Evolutionary conservation across 1,140 invertebrate species (phyloP), one percentile per base, ranked within the genome.

Genomic region (Penaeus japonicus): DNA sequence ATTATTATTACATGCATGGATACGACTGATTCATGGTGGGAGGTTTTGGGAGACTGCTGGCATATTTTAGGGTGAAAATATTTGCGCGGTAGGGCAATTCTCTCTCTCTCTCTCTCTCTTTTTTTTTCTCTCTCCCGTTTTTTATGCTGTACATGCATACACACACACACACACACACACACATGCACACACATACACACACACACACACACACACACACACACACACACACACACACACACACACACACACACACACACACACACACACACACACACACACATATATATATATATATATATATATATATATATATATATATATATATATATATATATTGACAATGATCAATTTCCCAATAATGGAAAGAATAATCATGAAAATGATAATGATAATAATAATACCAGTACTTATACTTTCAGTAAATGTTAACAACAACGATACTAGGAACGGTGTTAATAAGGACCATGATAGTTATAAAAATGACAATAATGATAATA

Each of bases 311-410:
- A 32, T 77, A 39, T 77, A 32, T 77, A 77, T 39, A 77, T 32
- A 77, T 32, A 30, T 77, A 30, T 77, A 70, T 70, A 70, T 70
- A 70, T 70, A 70, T 70, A 70, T 70, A 70, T 70, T n/a, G n/a
- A 78, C 24, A 78, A 15, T 27, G 27, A 35, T 78, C 1, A 27
- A 78, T 35, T n/a, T n/a, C n/a, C n/a, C n/a, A n/a, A n/a, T n/a
- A n/a, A n/a, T n/a, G n/a, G n/a, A n/a, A n/a, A n/a, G n/a, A n/a
- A n/a, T n/a, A n/a, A n/a, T n/a, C n/a, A 22, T 32, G 39, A 20
- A 32, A 27, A 78, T 35, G 75, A 27, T 35, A 27, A 78, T 35
- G 4, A 18, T 35, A 0, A 78, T 20, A 78, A 2, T 12, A 17
- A 77, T 7, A 35, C 75, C 10, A 10, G 27, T 7, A 35, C 30